Evolutionary conservation across 2,113 vertebrate genomes (phyloP), one percentile per base, ranked within the genome.

Genomic region (Patagioenas fasciata): DNA sequence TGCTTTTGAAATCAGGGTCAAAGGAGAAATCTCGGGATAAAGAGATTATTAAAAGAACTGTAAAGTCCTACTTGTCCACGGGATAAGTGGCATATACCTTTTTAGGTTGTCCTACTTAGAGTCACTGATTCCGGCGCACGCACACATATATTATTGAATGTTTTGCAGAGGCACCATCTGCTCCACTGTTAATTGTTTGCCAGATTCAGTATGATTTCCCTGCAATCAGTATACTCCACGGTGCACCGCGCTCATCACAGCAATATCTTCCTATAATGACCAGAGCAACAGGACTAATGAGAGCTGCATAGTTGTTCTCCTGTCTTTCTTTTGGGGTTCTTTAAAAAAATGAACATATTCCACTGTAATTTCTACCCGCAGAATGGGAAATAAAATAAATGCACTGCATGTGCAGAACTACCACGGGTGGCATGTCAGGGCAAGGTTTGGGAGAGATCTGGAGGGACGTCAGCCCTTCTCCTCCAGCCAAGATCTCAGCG

Each of bases 41-140:
- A 91, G 87, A 87, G 90, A 96, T 96, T 98, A 96, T 88, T 58
- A 60, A 97, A 97, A 96, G 93, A 97, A 95, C 79, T 89, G 44
- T 44, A 96, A 97, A 97, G 94, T 97, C 94, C 91, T 93, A 38
- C 94, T 94, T 92, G 93, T 40, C 82, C 73, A 38, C 34, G 28
- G 96, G 96, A 96, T 94, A 95, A 96, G 95, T 95, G 95, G 91
- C 94, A 83, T 95, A 96, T 95, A 96, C 91, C 92, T 96, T 96
- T 96, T 96, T 96, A 97, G 96, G 95, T 15, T 95, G 93, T 95
- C 91, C 96, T 97, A 96, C 95, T 97, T 96, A 95, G 94, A 94
- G 89, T 89, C 93, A 95, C 88, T 0, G 69, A 91, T 95, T 70
- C 93, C 78, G 23, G 72, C 1, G 50, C 94, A 95, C 40, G 50